Base-by-base conservation (phyloP, 2,113 vertebrate genomes). In the Carassius gibelio region DNA sequence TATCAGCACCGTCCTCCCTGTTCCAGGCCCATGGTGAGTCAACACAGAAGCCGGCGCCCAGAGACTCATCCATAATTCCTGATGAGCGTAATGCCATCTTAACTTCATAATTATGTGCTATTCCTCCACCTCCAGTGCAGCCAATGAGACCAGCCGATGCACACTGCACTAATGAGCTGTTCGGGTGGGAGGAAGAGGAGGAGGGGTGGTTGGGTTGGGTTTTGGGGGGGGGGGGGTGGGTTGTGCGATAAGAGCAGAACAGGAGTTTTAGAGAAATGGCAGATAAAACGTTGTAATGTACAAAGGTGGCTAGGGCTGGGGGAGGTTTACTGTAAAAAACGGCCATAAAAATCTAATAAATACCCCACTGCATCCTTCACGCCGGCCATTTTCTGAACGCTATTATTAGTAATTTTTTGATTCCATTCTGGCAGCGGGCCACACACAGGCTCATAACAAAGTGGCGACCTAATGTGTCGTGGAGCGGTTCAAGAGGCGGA, bases 1-100 rank as follows among this genome's bases (percentile, higher is more conserved):
- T 13, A 50, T 34, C 62, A 66, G 62, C 10, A 52, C 15, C 23
- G 10, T 68, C 62, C 79, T 68, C 61, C 45, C 17, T 21, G 62
- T 21, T 10, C 62, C 10, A 6, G 68, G 71, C 42, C 79, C 0
- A 68, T 17, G 80, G 88, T n/a, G 72, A 23, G 30, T 90, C 87
- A 69, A 74, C 75, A 87, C 90, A 62, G 86, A 86, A 84, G 83
- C 85, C 64, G 81, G 86, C 82, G 89, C 91, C 91, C 89, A 88
- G 91, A 92, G 93, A 93, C 91, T 94, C 93, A 93, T 93, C 90
- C 92, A 94, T 95, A 94, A 95, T 95, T 94, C 90, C 94, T 94
- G 92, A 94, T 92, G 93, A 93, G 91, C 90, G 91, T 94, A 94
- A 94, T 92, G 92, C 89, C 93, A 93, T 94, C 93, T 92, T 90